Percentiles rank a stretch among this genome's conserved stretches.
Conservation (phyloP, 2,797 vertebrate genomes). For the Urosaurus nigricauda region DNA sequence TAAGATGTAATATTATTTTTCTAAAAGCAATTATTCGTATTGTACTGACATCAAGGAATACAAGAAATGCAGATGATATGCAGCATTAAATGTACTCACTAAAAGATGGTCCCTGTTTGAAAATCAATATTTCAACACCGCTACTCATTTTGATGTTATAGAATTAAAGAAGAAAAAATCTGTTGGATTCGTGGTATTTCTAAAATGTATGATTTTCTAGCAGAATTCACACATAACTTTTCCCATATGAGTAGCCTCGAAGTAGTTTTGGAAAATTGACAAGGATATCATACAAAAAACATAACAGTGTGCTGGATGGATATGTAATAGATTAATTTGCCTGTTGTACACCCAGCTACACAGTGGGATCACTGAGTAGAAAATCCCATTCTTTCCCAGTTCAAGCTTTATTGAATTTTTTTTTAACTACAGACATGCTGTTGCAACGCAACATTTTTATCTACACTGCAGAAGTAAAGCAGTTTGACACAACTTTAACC, state of each 20-base stretch:
- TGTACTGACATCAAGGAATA: slow-evolving; percentile 18
- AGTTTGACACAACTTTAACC: too few species aligned
- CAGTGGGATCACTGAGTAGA: too few species aligned
- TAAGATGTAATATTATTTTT: slow-evolving; percentile 20
- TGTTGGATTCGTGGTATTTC: not conserved
- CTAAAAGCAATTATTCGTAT: not conserved
- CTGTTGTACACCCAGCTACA: too few species aligned
- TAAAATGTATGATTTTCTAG: not conserved
- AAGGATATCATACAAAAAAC: too few species aligned
- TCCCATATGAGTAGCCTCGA: too few species aligned
- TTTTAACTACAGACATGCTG: too few species aligned
- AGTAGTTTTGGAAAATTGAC: not conserved
- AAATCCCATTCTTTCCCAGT: too few species aligned
- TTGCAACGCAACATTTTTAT: too few species aligned
- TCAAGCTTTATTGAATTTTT: too few species aligned
- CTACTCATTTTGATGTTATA: not conserved
- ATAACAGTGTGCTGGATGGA: too few species aligned
- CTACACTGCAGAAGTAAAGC: too few species aligned
- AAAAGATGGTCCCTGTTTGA: not conserved
- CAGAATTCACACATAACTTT: not conserved
- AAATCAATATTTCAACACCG: not conserved
- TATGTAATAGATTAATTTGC: too few species aligned
- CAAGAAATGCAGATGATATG: not conserved
- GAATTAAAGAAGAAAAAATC: not conserved
- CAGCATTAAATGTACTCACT: slow-evolving; percentile 1